Percentiles rank a stretch among this genome's conserved stretches.
These are phyloP conservation scores for Thereva unica DNA, from an alignment of 2,888 invertebrate genomes.

Conservation along the genomic window DNA sequence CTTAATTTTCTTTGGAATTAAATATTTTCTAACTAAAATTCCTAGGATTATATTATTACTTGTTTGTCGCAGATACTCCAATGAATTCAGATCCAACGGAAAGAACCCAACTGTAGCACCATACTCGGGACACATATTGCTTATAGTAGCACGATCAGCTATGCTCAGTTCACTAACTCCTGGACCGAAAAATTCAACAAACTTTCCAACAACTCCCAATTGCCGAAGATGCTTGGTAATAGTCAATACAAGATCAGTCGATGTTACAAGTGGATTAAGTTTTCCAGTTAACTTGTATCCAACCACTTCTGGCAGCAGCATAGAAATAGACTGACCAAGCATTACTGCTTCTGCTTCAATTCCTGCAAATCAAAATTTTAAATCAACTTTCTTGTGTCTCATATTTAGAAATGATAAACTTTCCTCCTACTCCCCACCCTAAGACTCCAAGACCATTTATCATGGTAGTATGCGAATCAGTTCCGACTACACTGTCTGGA, in stretches of 20 bases:
- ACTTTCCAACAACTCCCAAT: constrained; percentile 95
- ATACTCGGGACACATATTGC: constrained; percentile 99
- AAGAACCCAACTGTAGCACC: constrained; percentile 97
- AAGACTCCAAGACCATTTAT: constrained; percentile 95
- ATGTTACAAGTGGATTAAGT: constrained; percentile 82
- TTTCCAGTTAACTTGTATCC: constrained; percentile 88
- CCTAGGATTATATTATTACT: constrained; percentile 60
- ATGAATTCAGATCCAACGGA: constrained; percentile 81
- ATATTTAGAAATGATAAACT: constrained; percentile 3
- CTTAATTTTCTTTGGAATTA: no score
- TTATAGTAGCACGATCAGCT: constrained; percentile 95
- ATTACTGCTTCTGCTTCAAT: constrained; percentile 99
- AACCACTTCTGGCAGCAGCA: constrained; percentile 94
- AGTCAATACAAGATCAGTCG: constrained; percentile 95
- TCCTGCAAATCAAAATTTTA: constrained; percentile 59
- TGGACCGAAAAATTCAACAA: constrained; percentile 97
- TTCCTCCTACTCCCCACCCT: constrained; percentile 94
- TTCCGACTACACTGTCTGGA: constrained; percentile 93
- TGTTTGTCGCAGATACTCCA: constrained; percentile 84
- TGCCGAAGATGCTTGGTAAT: constrained; percentile 94
- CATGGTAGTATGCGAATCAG: constrained; percentile 99
- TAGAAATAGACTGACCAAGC: constrained; percentile 96
- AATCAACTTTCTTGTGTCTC: not conserved
- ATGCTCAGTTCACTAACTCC: constrained; percentile 90
- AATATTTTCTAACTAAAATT: no score